phyloP scores from a whole-genome alignment of 30 jellyfish, hydroid and myxozoan genomes.

The Hydractinia symbiolongicarpus region DNA sequence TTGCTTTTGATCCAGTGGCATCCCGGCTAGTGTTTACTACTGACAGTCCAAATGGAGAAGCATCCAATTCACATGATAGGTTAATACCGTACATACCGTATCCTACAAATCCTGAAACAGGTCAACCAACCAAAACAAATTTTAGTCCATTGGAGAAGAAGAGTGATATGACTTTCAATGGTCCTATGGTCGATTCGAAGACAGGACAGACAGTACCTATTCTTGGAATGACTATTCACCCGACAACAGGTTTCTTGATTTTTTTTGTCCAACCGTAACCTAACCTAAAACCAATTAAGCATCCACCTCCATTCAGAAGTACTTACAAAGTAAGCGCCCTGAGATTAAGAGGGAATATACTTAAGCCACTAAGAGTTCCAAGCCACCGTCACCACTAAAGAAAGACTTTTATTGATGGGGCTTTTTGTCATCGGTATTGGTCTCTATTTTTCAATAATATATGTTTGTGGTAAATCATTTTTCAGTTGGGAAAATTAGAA shows the following conservation, averaged over 20 bases:
- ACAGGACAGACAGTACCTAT: constrained; percentile 90
- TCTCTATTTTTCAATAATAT: too few relatives aligned
- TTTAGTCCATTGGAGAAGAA: constrained; percentile 72
- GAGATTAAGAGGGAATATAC: too few relatives aligned
- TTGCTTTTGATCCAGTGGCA: constrained; percentile 88
- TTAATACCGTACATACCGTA: constrained; percentile 86
- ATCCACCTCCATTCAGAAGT: too few relatives aligned
- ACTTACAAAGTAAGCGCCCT: too few relatives aligned
- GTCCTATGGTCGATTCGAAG: constrained; percentile 78
- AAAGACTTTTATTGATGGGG: too few relatives aligned
- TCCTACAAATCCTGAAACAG: constrained; percentile 67
- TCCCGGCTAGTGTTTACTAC: constrained; percentile 81
- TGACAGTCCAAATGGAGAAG: constrained; percentile 92
- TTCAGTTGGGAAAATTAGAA: too few relatives aligned
- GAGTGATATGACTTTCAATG: constrained; percentile 76
- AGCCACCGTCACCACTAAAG: too few relatives aligned
- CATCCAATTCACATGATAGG: constrained; percentile 74
- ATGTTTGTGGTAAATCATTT: too few relatives aligned
- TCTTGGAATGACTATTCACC: constrained; percentile 94
- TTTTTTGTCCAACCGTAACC: too few relatives aligned
- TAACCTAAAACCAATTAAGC: too few relatives aligned
- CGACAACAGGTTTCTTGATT: constrained; percentile 57
- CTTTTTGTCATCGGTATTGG: too few relatives aligned
- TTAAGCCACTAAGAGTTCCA: too few relatives aligned
- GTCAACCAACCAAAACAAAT: constrained; percentile 63